These are phyloP conservation scores for Piaya cayana DNA, from an alignment of 2,113 vertebrate genomes.

Conservation along the genomic window DNA sequence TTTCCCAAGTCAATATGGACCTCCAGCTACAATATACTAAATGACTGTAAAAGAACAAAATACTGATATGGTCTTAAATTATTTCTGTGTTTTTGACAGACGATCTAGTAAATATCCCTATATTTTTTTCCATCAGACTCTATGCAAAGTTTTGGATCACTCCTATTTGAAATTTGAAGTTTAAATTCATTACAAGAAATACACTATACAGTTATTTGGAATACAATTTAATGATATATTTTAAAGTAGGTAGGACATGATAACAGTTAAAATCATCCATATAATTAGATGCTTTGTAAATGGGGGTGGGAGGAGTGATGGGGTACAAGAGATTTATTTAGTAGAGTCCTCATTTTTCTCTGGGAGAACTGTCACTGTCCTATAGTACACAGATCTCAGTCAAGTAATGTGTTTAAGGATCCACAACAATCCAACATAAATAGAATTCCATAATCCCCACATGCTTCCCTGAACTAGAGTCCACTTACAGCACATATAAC, in stretches of 20 bases:
- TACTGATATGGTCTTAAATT: background rate
- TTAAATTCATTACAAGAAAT: background rate
- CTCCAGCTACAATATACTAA: background rate
- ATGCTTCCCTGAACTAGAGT: background rate
- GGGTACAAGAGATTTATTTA: background rate
- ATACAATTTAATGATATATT: background rate
- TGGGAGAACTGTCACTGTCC: background rate
- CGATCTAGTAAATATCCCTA: background rate
- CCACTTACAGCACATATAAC: background rate
- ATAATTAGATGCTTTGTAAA: background rate
- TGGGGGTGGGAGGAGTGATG: fast-evolving
- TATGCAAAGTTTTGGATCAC: background rate
- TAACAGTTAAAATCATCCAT: background rate
- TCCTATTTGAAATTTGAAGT: background rate
- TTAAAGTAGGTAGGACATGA: background rate
- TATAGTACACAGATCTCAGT: background rate
- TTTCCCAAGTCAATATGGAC: background rate
- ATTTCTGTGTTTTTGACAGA: background rate
- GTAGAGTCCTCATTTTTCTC: background rate
- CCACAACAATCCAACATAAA: background rate
- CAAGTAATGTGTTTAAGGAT: background rate
- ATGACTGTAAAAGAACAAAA: background rate
- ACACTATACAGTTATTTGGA: background rate
- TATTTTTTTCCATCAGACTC: background rate
- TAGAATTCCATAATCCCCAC: background rate